These are phyloP conservation scores for Folsomia candida DNA, from an alignment of 2,888 invertebrate species.

Conservation along the genomic window DNA sequence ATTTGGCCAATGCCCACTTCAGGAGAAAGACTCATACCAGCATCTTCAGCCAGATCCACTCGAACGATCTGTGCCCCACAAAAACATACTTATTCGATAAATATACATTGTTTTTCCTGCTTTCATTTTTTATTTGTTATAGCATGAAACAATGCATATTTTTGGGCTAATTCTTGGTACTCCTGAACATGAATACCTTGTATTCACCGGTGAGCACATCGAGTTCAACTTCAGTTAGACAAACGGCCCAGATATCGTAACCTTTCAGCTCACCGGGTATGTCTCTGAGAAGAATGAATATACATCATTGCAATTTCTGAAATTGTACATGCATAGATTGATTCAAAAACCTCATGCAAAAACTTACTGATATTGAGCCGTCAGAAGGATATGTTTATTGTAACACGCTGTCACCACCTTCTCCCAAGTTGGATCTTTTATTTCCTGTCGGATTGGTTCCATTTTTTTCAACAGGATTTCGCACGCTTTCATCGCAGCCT, in stretches of 20 bases:
- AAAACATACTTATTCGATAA: constrained; percentile 4
- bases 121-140: background rate
- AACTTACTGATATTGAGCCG: constrained; percentile 45
- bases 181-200: constrained; percentile 49
- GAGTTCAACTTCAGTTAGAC: constrained; percentile 60
- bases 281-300: constrained; percentile 12
- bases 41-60: constrained; percentile 50
- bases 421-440: constrained; percentile 47
- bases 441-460: constrained; percentile 53
- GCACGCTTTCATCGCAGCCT: constrained; percentile 54
- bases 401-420: constrained; percentile 32
- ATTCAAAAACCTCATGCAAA: background rate
- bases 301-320: background rate
- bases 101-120: background rate
- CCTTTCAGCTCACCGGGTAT: constrained; percentile 39
- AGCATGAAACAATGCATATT: background rate
- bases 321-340: background rate
- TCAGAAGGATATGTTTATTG: constrained; percentile 33
- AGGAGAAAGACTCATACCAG: constrained; percentile 51
- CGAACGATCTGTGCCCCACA: constrained; percentile 46
- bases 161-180: too few species aligned
- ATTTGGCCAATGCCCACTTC: constrained; percentile 55
- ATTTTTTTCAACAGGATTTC: constrained; percentile 52
- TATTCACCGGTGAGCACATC: constrained; percentile 77
- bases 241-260: constrained; percentile 54